These are phyloP conservation scores for Nephrocerus scutellatus DNA, from an alignment of 2,888 invertebrate species.

Conservation along the genomic window DNA sequence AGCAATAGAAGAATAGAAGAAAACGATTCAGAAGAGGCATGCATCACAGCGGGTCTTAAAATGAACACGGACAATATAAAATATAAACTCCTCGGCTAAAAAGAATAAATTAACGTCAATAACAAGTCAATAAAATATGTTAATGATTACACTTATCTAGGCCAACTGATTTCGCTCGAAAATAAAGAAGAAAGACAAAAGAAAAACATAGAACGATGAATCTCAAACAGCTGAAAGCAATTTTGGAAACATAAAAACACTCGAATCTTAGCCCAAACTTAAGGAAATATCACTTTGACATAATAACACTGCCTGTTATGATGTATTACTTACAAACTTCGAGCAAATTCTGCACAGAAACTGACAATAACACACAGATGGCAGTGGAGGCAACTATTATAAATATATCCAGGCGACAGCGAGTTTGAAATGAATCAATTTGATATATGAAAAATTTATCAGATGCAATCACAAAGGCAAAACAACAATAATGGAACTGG, in stretches of 20 bases:
- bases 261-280: not conserved
- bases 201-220: too few relatives aligned
- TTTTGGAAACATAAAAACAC: not conserved
- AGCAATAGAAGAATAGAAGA: too few relatives aligned
- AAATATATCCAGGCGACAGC: not conserved
- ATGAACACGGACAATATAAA: not conserved
- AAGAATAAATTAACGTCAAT: not conserved
- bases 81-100: not conserved
- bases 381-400: not conserved
- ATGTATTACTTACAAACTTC: not conserved
- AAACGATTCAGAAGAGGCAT: too few relatives aligned
- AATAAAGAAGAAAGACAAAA: too few relatives aligned
- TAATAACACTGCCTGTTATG: not conserved
- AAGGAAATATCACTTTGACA: not conserved
- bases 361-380: not conserved
- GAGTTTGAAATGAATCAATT: not conserved
- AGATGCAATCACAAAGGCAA: not conserved
- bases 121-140: not conserved
- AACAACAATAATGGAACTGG: not conserved
- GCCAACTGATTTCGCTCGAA: not conserved
- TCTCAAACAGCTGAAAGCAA: too few relatives aligned
- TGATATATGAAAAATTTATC: not conserved
- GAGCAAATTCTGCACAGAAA: not conserved
- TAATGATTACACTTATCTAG: not conserved
- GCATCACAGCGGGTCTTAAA: too few relatives aligned